Evolutionary conservation across 1,140 invertebrate species (phyloP).

Genomic region (Trachymyrmex septentrionalis): DNA sequence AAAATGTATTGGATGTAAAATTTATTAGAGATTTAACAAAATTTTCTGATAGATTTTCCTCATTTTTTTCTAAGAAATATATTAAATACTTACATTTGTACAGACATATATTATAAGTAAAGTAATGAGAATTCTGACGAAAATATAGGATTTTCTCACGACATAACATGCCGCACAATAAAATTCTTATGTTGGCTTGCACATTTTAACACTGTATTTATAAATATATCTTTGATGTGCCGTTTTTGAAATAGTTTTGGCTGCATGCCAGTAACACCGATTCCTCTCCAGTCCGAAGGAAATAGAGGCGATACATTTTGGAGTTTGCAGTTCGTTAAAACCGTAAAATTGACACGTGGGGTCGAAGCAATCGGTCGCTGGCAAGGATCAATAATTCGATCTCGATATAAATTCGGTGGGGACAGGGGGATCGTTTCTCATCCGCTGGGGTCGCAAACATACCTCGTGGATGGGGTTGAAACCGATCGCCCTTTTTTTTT

Average conservation of each 20-base stretch:
- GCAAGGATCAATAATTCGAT: slow-evolving; percentile 83
- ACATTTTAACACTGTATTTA: slow-evolving; percentile 27
- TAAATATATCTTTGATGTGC: slow-evolving; percentile 46
- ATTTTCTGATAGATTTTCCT: neutral
- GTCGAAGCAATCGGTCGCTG: slow-evolving; percentile 73
- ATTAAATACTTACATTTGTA: neutral
- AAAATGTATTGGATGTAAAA: neutral
- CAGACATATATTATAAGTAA: neutral
- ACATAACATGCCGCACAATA: neutral
- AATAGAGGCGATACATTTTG: slow-evolving; percentile 58
- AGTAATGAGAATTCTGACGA: neutral
- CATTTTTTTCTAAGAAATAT: neutral
- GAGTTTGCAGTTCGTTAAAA: slow-evolving; percentile 78
- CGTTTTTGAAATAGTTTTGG: slow-evolving; percentile 62
- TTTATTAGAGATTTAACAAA: neutral
- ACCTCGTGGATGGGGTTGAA: slow-evolving; percentile 82
- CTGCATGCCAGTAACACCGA: slow-evolving; percentile 25
- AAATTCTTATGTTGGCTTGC: slow-evolving; percentile 2
- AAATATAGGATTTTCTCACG: neutral
- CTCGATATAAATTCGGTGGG: slow-evolving; percentile 82
- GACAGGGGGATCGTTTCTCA: slow-evolving; percentile 83
- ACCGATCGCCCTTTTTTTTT: slow-evolving; percentile 82
- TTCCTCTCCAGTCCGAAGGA: slow-evolving; percentile 21
- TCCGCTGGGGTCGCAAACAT: slow-evolving; percentile 80
- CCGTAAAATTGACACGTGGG: slow-evolving; percentile 79